These are phyloP conservation scores for Catharus fuscescens DNA, from an alignment of 2,113 vertebrate species.

Conservation along the genomic window DNA sequence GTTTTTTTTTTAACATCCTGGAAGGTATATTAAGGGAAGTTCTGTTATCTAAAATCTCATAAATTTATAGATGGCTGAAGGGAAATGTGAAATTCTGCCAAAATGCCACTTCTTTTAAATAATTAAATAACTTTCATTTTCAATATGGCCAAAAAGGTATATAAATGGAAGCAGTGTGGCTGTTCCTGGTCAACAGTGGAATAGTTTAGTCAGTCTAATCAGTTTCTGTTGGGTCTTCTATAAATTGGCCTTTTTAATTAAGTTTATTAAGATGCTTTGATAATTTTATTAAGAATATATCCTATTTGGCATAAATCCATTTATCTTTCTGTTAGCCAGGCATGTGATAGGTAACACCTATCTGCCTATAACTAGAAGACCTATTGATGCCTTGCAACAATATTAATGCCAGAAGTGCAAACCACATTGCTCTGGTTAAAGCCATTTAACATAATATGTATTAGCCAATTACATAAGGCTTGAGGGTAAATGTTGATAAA, in stretches of 20 bases:
- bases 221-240: background rate
- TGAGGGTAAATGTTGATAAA: background rate
- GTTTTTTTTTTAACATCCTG: background rate
- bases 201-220: background rate
- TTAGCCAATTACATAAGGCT: background rate
- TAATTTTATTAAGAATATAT: background rate
- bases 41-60: background rate
- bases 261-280: background rate
- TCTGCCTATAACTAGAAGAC: background rate
- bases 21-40: background rate
- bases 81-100: background rate
- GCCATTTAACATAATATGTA: background rate
- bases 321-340: background rate
- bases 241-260: background rate
- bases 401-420: background rate
- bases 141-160: background rate
- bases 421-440: background rate
- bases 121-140: constrained; percentile 28
- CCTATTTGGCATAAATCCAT: background rate
- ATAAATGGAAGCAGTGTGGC: background rate
- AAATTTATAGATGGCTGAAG: background rate
- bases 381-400: background rate
- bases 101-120: background rate
- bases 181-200: background rate
- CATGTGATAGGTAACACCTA: background rate